A percentile compares a stretch with the other conserved stretches of the same genome.
Evolutionary conservation across 1,140 invertebrate species (phyloP).

Genomic region (Micrasema minimum): DNA sequence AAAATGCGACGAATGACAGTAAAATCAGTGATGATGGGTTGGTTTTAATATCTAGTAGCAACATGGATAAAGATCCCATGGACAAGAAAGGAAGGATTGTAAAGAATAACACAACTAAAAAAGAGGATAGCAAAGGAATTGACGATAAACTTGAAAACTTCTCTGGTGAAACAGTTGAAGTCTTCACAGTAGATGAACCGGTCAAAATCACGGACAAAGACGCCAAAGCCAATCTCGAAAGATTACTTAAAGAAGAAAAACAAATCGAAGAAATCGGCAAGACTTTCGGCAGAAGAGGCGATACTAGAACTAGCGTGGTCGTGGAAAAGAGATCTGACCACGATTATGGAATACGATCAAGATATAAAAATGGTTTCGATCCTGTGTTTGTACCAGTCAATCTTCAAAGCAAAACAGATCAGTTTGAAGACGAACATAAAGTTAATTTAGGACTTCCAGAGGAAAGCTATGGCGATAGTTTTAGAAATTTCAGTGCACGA

Average conservation of each 20-base stretch:
- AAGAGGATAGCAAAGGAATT: conserved; percentile 48
- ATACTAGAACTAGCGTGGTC: conserved; percentile 58
- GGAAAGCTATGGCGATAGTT: conserved; percentile 19
- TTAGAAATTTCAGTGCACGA: conserved; percentile 11
- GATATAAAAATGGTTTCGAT: conserved; percentile 43
- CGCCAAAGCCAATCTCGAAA: conserved; percentile 59
- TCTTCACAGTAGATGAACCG: conserved; percentile 62
- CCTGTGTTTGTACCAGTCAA: conserved; percentile 46
- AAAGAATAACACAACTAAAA: conserved; percentile 2
- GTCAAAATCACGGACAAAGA: conserved; percentile 55
- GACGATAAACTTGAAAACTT: conserved; percentile 64
- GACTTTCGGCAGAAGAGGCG: conserved; percentile 58
- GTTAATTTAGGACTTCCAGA: conserved; percentile 20
- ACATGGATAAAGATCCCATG: conserved; percentile 41
- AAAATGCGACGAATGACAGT: conserved; percentile 9
- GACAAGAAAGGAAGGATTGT: conserved; percentile 49
- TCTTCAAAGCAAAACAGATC: conserved; percentile 35
- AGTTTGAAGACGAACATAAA: conserved; percentile 24
- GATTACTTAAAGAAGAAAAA: conserved; percentile 63
- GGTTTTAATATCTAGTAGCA: conserved; percentile 43
- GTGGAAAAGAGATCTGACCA: conserved; percentile 62
- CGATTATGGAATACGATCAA: conserved; percentile 60
- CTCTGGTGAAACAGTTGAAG: conserved; percentile 59
- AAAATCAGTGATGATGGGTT: conserved; percentile 41
- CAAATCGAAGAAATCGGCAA: conserved; percentile 66